phyloP scores from a whole-genome alignment of 2,888 invertebrate genomes.

The Bembecia ichneumoniformis region DNA sequence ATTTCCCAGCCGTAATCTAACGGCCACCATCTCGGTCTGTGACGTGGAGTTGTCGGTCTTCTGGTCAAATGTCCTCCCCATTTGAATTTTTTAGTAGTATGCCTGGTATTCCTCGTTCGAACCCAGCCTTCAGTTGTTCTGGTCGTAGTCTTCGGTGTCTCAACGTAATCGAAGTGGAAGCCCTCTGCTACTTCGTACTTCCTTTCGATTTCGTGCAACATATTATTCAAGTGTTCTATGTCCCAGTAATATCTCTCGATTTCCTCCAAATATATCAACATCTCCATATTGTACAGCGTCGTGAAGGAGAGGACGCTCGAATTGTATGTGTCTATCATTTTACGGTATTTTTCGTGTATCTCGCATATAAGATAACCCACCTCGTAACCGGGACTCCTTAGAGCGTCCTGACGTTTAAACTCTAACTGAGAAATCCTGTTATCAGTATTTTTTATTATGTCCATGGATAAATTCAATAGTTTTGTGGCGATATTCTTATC shows the following conservation, averaged over 20 bases:
- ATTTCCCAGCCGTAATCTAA: neutral
- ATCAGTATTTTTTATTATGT: neutral
- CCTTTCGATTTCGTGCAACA: slow-evolving; percentile 28
- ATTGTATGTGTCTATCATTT: neutral
- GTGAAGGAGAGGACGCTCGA: neutral
- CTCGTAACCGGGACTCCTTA: neutral
- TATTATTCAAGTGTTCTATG: slow-evolving; percentile 25
- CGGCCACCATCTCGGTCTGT: neutral
- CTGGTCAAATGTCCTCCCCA: neutral
- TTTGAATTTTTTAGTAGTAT: neutral
- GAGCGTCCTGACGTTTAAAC: neutral
- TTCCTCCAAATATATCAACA: neutral
- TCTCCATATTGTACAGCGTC: neutral
- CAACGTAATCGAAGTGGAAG: neutral
- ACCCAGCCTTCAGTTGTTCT: neutral
- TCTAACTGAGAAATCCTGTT: neutral
- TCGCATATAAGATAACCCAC: neutral
- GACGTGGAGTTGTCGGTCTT: neutral
- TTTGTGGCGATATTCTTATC: neutral
- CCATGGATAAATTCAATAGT: neutral
- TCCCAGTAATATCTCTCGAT: neutral
- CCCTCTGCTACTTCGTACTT: slow-evolving; percentile 12
- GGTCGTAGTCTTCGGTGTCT: neutral
- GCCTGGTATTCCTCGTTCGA: neutral
- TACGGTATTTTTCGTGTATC: neutral